These are phyloP conservation scores for honey bee (Apis mellifera) DNA, from an alignment of 1,140 invertebrate genomes.

Conservation along the genomic window Amel_HAv3.1 CM009931.2:3305001-3305500, in stretches of 20 bases:
- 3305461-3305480: not conserved
- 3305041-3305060: too few relatives aligned
- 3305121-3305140: conserved; percentile 38
- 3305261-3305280: conserved; percentile 1
- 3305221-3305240: conserved; percentile 40
- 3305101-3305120: conserved; percentile 6
- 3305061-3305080: too few relatives aligned
- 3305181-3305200: conserved; percentile 22
- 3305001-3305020: too few relatives aligned
- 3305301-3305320: conserved; percentile 37
- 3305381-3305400: conserved; percentile 1
- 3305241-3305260: conserved; percentile 55
- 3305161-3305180: conserved; percentile 38
- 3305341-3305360: not conserved
- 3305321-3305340: conserved; percentile 16
- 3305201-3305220: conserved; percentile 40
- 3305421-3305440: not conserved
- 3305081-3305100: conserved; percentile 8
- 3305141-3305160: conserved; percentile 47
- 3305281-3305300: conserved; percentile 5
- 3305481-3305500: not conserved
- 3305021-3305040: too few relatives aligned
- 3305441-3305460: not conserved
- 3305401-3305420: conserved; percentile 5
- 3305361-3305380: not conserved